Percentiles rank a stretch among this genome's conserved stretches.
phyloP scores from a whole-genome alignment of 2,113 vertebrate genomes.

The Platanista minor region DNA sequence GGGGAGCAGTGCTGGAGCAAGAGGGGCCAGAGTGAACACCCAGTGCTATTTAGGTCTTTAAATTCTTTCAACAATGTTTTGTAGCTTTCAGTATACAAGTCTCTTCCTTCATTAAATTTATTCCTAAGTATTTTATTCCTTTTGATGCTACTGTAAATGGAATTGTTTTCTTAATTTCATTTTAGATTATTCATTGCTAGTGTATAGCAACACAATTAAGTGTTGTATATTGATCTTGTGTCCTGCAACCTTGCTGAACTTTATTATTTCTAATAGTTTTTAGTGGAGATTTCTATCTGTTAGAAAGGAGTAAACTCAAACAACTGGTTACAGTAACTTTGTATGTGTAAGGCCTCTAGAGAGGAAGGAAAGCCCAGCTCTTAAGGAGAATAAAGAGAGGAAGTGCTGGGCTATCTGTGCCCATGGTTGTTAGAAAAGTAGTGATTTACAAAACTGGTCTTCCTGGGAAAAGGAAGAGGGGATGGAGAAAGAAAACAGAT shows the following conservation, averaged over 20 bases:
- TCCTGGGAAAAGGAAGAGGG: not conserved
- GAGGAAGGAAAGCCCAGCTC: not conserved
- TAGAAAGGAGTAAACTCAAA: not conserved
- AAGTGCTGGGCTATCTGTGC: not conserved
- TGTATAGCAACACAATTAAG: not conserved
- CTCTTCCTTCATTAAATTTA: not conserved
- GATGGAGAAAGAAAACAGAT: not conserved
- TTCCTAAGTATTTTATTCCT: not conserved
- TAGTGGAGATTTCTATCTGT: not conserved
- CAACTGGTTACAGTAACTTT: not conserved
- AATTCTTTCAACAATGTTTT: not conserved
- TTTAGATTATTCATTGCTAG: not conserved
- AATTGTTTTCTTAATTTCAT: not conserved
- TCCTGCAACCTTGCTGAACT: not conserved
- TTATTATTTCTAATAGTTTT: not conserved
- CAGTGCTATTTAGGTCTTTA: not conserved
- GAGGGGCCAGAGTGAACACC: not conserved
- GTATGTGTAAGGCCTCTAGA: not conserved
- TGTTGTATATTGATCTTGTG: not conserved
- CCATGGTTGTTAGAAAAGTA: not conserved
- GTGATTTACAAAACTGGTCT: not conserved
- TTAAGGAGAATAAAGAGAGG: not conserved
- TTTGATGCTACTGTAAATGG: not conserved
- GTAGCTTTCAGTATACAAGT: not conserved
- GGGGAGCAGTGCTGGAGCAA: not conserved